Base-by-base conservation (phyloP, 2,113 vertebrate genomes). In the Haliaeetus leucogaster region DNA sequence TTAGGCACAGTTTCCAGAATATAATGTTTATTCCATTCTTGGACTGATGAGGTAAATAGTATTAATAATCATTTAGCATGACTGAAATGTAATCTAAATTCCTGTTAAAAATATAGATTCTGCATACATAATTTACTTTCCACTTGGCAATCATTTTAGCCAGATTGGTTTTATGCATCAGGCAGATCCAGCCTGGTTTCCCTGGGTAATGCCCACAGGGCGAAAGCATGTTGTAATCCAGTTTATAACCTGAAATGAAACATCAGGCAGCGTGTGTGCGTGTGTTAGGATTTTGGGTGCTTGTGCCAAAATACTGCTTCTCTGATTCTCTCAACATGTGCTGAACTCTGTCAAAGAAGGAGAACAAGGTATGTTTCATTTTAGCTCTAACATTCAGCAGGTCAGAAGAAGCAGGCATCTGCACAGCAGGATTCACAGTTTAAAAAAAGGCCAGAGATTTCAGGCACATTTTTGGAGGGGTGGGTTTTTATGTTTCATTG, bases 171-270 rank as follows among this genome's bases (percentile, higher is more conserved):
- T 93, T 65, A 73, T 55, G 55, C 70, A 80, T 43, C n/a, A 38
- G 36, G 15, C 78, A 85, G 66, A 68, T 63, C 63, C 65, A 91
- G 83, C 40, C 73, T 61, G 48, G 80, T 95, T 97, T 97, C 91
- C 86, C 94, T 42, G 72, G 95, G 62, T 76, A 95, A 82, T 80
- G 53, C 73, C 58, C 73, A 77, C 15, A 66, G 56, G 82, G 38
- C 11, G 4, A 93, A 94, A 88, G 71, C 78, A 96, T 77, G 74
- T 87, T 95, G 95, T 96, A 95, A 97, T 94, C 89, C 94, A 91
- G 89, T 89, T 96, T 93, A 90, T 83, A 95, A 95, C 45, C 55
- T 86, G 59, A 94, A 92, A 95, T 93, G 42, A 91, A 95, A 85
- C 70, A 76, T 89, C 70, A 88, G 30, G 73, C 91, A 77, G 81